Evolutionary conservation across 2,888 invertebrate genomes (phyloP), one percentile per base, ranked within the genome.

Genomic region (Atethmia centrago): DNA sequence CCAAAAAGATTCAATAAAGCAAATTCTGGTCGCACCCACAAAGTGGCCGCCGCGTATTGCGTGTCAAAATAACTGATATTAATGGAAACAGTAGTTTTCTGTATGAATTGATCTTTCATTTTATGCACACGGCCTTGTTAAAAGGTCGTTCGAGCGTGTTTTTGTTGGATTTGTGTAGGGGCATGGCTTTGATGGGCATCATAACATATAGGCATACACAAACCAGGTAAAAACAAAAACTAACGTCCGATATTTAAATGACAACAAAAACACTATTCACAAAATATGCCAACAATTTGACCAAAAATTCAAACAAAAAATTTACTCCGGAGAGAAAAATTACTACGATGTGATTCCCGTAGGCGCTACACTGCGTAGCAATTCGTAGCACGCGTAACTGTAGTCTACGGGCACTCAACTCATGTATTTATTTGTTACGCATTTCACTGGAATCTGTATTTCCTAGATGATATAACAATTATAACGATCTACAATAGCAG

Each of bases 61-160:
- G 91, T 94, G 93, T 93, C 92, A 93, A 93, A 94, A 93, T 93
- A 92, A 93, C 92, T 92, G 91, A 93, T 93, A 92, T 93, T 92
- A 92, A 93, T 92, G 92, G 89, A 90, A 93, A 92, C 87, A 90
- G 88, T 92, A 91, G 90, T 92, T 93, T 92, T 91, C 88, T 91
- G 88, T 90, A 90, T 90, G 90, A 92, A 92, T 91, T 89, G 91
- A 91, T 91, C 88, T 89, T 90, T 90, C 88, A 90, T 90, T 89
- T 83, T 80, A 76, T 85, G 70, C 70, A 89, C 79, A 85, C 85
- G 88, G 86, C 89, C 90, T 92, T 91, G 90, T 87, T 88, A 77
- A 86, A 67, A 80, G 73, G 75, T 74, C 64, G 63, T 77, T 75
- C 8, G 61, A 69, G 51, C 53, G 40, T 70, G 61, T 58, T 80